phyloP scores from a whole-genome alignment of 2,797 vertebrate genomes.

The Lepilemur septentrionalis region DNA sequence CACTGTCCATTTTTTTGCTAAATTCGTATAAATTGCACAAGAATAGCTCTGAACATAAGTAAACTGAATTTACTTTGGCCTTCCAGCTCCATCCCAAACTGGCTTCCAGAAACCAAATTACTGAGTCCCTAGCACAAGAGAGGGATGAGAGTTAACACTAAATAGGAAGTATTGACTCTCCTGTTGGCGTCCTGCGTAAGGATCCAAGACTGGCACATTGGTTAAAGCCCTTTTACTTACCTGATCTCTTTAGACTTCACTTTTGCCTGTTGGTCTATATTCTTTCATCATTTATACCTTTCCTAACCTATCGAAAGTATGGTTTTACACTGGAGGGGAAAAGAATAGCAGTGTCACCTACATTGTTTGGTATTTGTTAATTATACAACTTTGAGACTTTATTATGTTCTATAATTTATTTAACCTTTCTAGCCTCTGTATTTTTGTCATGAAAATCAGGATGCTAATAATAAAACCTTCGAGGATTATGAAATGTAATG shows the following conservation, averaged over 20 bases:
- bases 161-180: neutral
- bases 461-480: neutral
- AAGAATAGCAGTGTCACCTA: neutral
- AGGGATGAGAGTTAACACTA: neutral
- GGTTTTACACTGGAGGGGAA: neutral
- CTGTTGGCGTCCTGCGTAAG: neutral
- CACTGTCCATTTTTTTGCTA: neutral
- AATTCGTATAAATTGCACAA: neutral
- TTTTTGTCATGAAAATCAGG: slow-evolving; percentile 4
- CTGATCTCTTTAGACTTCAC: neutral
- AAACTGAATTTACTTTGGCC: neutral
- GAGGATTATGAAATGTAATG: neutral
- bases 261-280: neutral
- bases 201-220: neutral
- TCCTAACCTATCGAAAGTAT: neutral
- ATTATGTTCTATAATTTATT: neutral
- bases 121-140: neutral
- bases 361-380: neutral
- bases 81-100: neutral
- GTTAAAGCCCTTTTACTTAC: neutral
- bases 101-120: neutral
- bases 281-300: neutral
- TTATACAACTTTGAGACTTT: neutral
- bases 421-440: neutral
- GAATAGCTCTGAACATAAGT: neutral